Percentiles rank a stretch among this genome's conserved stretches.
Evolutionary conservation across 2,113 vertebrate species (phyloP).

Genomic region (Apteryx owenii): DNA sequence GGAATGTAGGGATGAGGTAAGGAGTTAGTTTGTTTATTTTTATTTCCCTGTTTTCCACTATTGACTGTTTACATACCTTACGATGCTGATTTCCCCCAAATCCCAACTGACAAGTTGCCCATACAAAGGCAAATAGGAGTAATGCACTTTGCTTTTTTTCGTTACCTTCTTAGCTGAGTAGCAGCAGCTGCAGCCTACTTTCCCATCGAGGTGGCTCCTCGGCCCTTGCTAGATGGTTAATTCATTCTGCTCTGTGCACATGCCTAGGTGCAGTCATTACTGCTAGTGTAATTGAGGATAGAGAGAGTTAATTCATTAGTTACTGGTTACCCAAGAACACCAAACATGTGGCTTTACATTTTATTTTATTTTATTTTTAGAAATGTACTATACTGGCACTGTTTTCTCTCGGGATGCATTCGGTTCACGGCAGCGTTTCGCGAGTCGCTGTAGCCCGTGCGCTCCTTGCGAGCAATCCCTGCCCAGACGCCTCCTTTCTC

Average conservation of each 20-base stretch:
- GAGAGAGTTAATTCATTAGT: not conserved
- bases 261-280: not conserved
- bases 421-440: not conserved
- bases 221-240: not conserved
- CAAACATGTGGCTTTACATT: not conserved
- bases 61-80: not conserved
- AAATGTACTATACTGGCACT: not conserved
- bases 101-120: not conserved
- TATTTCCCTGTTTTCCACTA: not conserved
- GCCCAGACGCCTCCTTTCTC: not conserved
- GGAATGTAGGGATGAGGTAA: not conserved
- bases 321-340: not conserved
- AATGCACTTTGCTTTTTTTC: not conserved
- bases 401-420: not conserved
- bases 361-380: not conserved
- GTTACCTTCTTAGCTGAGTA: not conserved
- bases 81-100: not conserved
- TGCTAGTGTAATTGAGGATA: not conserved
- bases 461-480: not conserved
- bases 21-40: not conserved
- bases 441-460: rapidly evolving
- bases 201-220: not conserved
- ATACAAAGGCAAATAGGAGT: not conserved
- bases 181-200: not conserved
- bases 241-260: rapidly evolving